phyloP scores from a whole-genome alignment of 2,888 invertebrate genomes.

The Scelioninae gen. 1 region DNA sequence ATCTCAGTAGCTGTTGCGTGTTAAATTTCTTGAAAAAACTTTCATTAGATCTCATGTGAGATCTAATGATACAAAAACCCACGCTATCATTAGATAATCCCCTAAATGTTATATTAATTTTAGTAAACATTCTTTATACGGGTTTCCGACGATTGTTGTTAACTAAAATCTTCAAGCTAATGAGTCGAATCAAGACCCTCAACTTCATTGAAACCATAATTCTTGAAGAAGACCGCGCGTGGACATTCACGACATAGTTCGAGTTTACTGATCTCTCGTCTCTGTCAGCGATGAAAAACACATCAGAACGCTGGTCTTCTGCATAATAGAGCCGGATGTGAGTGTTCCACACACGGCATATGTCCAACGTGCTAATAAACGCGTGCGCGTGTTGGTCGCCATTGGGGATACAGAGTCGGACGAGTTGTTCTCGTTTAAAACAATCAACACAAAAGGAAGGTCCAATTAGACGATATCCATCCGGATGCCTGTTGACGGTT shows the following conservation, averaged over 20 bases:
- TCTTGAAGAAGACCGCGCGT: conserved; percentile 43
- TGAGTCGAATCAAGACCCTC: conserved; percentile 43
- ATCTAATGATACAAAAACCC: too few species aligned
- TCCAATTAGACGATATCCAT: conserved; percentile 81
- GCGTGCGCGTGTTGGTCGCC: conserved; percentile 77
- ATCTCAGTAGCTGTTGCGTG: too few species aligned
- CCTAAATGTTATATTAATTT: too few species aligned
- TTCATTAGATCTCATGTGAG: too few species aligned
- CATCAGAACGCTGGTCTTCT: conserved; percentile 55
- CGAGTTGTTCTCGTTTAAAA: conserved; percentile 83
- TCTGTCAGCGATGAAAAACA: conserved; percentile 47
- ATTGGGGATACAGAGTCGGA: conserved; percentile 77
- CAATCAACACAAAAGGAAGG: conserved; percentile 83
- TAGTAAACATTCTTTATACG: too few species aligned
- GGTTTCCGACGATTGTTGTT: background rate
- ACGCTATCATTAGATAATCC: too few species aligned
- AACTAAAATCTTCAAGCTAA: background rate
- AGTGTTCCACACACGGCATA: conserved; percentile 77
- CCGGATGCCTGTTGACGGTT: conserved; percentile 66
- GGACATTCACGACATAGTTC: conserved; percentile 51
- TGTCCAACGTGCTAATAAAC: conserved; percentile 77
- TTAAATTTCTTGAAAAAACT: too few species aligned
- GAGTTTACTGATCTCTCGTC: conserved; percentile 62
- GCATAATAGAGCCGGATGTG: conserved; percentile 77
- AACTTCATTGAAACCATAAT: conserved; percentile 56